Conservation (phyloP, 2,797 vertebrate genomes). For the Catamblyrhynchus diadema region DNA sequence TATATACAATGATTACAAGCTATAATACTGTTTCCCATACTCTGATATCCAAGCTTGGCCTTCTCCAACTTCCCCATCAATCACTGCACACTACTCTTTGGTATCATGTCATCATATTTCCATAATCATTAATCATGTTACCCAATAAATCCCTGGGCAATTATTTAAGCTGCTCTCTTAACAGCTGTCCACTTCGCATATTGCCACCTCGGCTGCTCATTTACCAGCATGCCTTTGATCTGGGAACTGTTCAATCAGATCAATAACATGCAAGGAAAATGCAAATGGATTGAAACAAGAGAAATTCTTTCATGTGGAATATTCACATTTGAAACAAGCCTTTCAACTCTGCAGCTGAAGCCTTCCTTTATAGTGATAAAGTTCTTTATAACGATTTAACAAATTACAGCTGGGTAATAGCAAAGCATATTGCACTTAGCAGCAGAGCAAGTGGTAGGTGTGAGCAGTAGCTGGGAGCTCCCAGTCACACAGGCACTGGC, state of each 20-base stretch:
- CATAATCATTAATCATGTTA: slow-evolving; percentile 69
- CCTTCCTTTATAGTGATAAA: background rate
- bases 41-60: background rate
- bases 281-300: slow-evolving; percentile 28
- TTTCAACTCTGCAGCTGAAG: slow-evolving; percentile 41
- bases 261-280: slow-evolving; percentile 47
- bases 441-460: background rate
- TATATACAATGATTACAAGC: background rate
- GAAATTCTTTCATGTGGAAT: slow-evolving; percentile 58
- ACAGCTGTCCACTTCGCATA: slow-evolving; percentile 36
- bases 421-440: background rate
- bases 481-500: background rate
- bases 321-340: slow-evolving; percentile 29
- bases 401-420: background rate
- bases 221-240: slow-evolving; percentile 54
- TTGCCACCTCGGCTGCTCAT: slow-evolving; percentile 51
- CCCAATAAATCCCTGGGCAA: slow-evolving; percentile 52
- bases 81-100: slow-evolving; percentile 33
- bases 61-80: slow-evolving; percentile 45
- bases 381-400: slow-evolving; percentile 12
- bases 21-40: background rate
- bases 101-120: slow-evolving; percentile 64
- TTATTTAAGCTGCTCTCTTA: slow-evolving; percentile 63
- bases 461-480: background rate
- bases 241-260: slow-evolving; percentile 50